phyloP scores from a whole-genome alignment of 1,140 invertebrate species.

The Sarcophaga peregrina region DNA sequence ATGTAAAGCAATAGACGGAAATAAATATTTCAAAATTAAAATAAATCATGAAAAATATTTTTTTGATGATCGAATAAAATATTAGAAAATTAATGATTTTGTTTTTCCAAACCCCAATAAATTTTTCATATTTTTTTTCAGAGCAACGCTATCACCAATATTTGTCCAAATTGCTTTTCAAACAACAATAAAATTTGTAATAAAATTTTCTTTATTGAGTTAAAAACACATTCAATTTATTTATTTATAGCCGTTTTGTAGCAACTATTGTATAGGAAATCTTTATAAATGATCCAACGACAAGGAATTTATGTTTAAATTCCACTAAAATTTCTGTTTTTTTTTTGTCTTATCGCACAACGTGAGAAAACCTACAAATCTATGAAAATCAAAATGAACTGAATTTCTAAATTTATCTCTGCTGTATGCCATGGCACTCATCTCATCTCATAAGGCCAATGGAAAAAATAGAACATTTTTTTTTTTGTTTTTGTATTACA shows the following conservation, averaged over 20 bases:
- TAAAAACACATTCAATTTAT: conserved; percentile 30
- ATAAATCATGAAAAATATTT: too few species aligned
- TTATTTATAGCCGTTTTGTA: conserved; percentile 29
- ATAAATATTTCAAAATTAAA: too few species aligned
- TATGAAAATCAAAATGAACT: background rate
- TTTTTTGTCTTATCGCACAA: background rate
- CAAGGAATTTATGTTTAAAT: background rate
- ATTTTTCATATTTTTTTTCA: too few species aligned
- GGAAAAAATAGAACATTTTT: background rate
- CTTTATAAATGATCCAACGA: conserved; percentile 25
- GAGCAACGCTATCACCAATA: background rate
- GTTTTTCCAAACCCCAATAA: too few species aligned
- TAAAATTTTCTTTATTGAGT: conserved; percentile 10
- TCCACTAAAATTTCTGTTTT: background rate
- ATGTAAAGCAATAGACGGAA: too few species aligned
- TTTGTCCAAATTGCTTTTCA: background rate
- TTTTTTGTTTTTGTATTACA: background rate
- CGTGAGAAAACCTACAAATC: conserved; percentile 13
- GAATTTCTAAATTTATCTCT: background rate
- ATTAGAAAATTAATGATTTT: too few species aligned
- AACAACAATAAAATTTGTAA: background rate
- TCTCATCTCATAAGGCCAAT: background rate
- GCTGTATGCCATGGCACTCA: background rate
- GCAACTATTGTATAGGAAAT: conserved; percentile 12
- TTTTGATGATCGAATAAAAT: too few species aligned